Evolutionary conservation across 2,888 invertebrate genomes (phyloP), one percentile per base, ranked within the genome.

Genomic region (Pollenia labialis): DNA sequence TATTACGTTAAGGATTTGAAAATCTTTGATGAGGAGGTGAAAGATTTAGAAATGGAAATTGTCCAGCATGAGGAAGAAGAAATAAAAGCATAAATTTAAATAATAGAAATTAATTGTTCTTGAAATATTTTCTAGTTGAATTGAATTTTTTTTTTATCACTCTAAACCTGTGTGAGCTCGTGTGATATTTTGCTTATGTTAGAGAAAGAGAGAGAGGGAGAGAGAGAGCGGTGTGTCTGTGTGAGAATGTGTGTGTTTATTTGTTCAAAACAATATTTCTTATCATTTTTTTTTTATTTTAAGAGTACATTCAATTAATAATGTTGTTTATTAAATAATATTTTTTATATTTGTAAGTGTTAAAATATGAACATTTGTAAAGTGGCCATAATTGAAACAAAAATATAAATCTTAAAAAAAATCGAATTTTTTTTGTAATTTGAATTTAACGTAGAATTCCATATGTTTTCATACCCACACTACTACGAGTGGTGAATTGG

Each of bases 1-100:
- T 96, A 95, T 92, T 95, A 94, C 90, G 95, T 95, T 1, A 96
- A 96, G 91, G 95, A 95, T 89, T 94, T 96, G 66, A 95, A 95
- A 92, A 95, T 96, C 89, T 96, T 96, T 90, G 96, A 96, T 89
- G 95, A 96, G 88, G 95, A 95, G 89, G 89, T 92, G 10, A 92
- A 93, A 44, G 93, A 92, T 56, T 89, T 90, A 14, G 93, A 93
- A 90, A 89, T 93, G 90, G 89, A 92, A 88, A 90, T 93, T 58
- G 91, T 93, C 18, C 90, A 91, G 84, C 92, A 92, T 84, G 92
- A 93, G 80, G 93, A 93, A 88, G 92, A 92, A 74, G 92, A 92
- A 89, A 93, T 92, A 89, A 93, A 93, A 88, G 90, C 91, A 85
- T 93, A 93, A 92, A 92, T 92, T 84, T 88, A 88, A 85, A 71